These are phyloP conservation scores for Gadus chalcogrammus DNA, from an alignment of 2,113 vertebrate genomes.

Conservation along the genomic window DNA sequence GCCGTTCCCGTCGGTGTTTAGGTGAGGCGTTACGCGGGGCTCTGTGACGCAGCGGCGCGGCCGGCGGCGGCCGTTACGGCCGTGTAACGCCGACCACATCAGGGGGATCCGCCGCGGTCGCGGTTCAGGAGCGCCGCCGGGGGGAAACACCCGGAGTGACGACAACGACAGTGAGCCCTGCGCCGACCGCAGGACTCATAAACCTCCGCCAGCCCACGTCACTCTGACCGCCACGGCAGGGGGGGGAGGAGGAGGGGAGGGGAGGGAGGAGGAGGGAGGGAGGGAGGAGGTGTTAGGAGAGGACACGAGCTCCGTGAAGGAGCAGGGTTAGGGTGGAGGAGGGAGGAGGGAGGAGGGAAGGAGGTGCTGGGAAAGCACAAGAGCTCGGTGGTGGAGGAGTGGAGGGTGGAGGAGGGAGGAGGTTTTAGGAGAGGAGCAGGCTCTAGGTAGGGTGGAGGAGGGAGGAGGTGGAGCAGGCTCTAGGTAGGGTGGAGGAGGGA, in stretches of 20 bases:
- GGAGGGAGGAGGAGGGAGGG: background rate
- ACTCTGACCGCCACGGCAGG: constrained; percentile 5
- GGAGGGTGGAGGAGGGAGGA: too few relatives aligned
- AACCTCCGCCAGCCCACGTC: constrained; percentile 59
- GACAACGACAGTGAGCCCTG: constrained; percentile 63
- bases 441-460: too few relatives aligned
- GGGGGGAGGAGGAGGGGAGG: background rate
- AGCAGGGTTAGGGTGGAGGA: too few relatives aligned
- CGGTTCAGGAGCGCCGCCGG: constrained; percentile 63
- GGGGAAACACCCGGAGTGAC: constrained; percentile 71
- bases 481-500: too few relatives aligned
- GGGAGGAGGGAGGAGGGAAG: too few relatives aligned
- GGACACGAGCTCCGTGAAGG: background rate
- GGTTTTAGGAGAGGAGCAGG: too few relatives aligned
- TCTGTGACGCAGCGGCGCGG: constrained; percentile 19
- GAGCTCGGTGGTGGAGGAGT: too few relatives aligned
- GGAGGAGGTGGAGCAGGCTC: too few relatives aligned
- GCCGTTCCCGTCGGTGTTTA: constrained; percentile 13
- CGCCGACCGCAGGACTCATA: constrained; percentile 61
- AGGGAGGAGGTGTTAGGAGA: background rate
- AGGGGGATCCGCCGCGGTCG: constrained; percentile 61
- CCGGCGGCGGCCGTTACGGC: constrained; percentile 54
- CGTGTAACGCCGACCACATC: constrained; percentile 60
- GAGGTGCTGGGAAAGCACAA: too few relatives aligned
- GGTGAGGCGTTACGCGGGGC: constrained; percentile 35